Evolutionary conservation across 2,888 invertebrate genomes (phyloP), one percentile per base, ranked within the genome.

Genomic region (Heteromurus nitidus): DNA sequence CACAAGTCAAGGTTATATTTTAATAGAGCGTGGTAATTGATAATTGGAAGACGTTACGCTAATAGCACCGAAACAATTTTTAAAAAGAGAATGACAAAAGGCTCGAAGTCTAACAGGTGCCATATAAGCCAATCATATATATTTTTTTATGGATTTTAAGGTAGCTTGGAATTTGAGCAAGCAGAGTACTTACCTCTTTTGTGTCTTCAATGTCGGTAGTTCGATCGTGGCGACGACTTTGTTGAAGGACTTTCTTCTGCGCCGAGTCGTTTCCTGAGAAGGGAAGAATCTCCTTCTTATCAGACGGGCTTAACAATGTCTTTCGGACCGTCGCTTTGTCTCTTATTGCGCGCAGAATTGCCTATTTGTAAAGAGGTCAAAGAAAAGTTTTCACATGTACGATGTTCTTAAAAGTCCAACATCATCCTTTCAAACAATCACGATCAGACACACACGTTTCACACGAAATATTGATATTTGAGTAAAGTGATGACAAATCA

Each of bases 151-250:
- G n/a, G n/a, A n/a, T n/a, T n/a, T n/a, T n/a, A n/a, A n/a, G n/a
- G n/a, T n/a, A n/a, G n/a, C n/a, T n/a, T n/a, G n/a, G n/a, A n/a
- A n/a, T n/a, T n/a, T n/a, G n/a, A n/a, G n/a, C n/a, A n/a, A n/a
- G n/a, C n/a, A n/a, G n/a, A n/a, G n/a, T n/a, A 30, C 64, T 82
- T 80, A 87, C 87, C 84, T 87, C 88, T 72, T 92, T 92, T 84
- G 93, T 94, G 88, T 95, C 95, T 91, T 96, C 96, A 84, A 95
- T 95, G 89, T 96, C 95, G 88, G 95, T 93, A 69, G 94, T 94
- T 30, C 88, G 84, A 89, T 95, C 95, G 87, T 93, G 93, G 85
- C 93, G 93, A 85, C 92, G 91, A 42, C 94, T 93, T 88, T 95
- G 95, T 88, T 93, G 93, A 72, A 96, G 91, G 82, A 95, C 83